A percentile compares a stretch with the other conserved stretches of the same genome.
These are phyloP conservation scores for Vulpes ferrilata DNA, from an alignment of 2,113 vertebrate species.

Conservation along the genomic window DNA sequence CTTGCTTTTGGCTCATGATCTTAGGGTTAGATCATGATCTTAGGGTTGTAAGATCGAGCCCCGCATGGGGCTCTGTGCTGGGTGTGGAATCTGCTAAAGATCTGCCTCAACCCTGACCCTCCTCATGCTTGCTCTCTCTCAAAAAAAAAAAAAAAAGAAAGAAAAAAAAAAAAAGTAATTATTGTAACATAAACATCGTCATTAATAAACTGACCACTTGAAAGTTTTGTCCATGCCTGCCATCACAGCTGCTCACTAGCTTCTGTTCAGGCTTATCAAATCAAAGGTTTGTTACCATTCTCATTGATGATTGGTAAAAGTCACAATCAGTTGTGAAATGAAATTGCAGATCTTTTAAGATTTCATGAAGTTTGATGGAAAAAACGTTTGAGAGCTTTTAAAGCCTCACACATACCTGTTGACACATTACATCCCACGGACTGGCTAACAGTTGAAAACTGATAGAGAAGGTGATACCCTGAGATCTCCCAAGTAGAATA, in stretches of 20 bases:
- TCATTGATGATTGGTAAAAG: neutral
- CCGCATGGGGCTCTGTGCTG: neutral
- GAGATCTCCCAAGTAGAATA: neutral
- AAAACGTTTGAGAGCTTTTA: neutral
- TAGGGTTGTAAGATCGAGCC: neutral
- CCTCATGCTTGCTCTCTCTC: neutral
- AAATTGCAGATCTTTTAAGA: neutral
- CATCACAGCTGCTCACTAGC: neutral
- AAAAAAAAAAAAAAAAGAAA: neutral
- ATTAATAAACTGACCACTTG: neutral
- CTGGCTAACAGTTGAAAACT: neutral
- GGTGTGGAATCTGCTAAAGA: neutral
- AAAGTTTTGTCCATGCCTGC: neutral
- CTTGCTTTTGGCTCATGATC: neutral
- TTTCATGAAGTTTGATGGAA: conserved; percentile 12
- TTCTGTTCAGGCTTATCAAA: neutral
- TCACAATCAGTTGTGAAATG: neutral
- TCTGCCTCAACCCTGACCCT: neutral
- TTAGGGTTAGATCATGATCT: neutral
- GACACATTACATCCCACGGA: neutral
- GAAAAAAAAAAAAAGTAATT: neutral
- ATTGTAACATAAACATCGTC: neutral
- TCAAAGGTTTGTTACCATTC: neutral
- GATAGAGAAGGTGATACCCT: neutral
- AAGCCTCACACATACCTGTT: neutral